A percentile compares a stretch with the other conserved stretches of the same genome.
phyloP scores from a whole-genome alignment of 2,888 invertebrate species.

The Trimorus sp. region DNA sequence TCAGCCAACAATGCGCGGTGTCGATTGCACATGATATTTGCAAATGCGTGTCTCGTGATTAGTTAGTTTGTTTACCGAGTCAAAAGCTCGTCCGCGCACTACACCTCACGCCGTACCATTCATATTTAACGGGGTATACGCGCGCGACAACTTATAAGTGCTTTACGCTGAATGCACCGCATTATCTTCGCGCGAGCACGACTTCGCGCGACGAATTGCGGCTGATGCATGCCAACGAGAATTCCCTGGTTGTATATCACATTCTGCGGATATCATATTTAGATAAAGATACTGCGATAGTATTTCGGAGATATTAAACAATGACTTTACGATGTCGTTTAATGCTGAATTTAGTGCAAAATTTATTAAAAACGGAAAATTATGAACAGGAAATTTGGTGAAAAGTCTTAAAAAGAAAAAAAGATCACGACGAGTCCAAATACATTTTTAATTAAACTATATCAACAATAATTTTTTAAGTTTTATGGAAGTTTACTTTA shows the following conservation, averaged over 20 bases:
- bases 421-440: no score
- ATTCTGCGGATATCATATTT: neutral
- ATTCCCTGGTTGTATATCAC: neutral
- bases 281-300: neutral
- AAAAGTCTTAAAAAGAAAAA: no score
- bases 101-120: conserved; percentile 45
- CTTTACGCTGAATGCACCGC: conserved; percentile 48
- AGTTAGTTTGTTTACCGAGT: conserved; percentile 25
- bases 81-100: conserved; percentile 35
- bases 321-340: no score
- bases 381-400: no score
- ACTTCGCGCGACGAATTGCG: conserved; percentile 44
- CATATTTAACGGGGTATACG: conserved; percentile 54
- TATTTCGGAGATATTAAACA: no score
- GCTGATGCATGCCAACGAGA: no score
- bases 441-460: no score
- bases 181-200: conserved; percentile 55
- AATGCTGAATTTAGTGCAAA: no score
- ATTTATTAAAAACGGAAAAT: no score
- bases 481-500: no score
- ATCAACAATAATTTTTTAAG: no score
- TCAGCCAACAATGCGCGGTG: neutral
- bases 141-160: conserved; percentile 47
- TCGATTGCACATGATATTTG: conserved; percentile 32
- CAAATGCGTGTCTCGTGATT: conserved; percentile 25